Evolutionary conservation across 2,113 vertebrate species (phyloP).

Genomic region (Cynoglossus semilaevis): DNA sequence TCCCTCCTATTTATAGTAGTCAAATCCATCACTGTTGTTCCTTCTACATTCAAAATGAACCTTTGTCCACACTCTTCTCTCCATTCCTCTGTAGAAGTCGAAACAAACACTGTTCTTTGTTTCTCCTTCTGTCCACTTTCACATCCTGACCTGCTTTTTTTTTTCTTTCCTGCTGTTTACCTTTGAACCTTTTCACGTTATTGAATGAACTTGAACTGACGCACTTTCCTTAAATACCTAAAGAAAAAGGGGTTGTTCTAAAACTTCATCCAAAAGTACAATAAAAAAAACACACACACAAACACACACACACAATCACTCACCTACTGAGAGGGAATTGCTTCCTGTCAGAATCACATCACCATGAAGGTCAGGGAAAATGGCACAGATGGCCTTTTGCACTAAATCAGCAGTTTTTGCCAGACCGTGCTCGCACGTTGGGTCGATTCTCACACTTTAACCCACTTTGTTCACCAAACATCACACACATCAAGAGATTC

Average conservation of each 20-base stretch:
- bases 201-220: background rate
- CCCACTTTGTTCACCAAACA: constrained; percentile 29
- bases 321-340: constrained; percentile 40
- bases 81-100: background rate
- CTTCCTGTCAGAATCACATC: constrained; percentile 50
- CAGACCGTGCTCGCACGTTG: constrained; percentile 56
- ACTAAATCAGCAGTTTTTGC: constrained; percentile 73
- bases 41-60: no score
- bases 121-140: background rate
- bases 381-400: constrained; percentile 70
- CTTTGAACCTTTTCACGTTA: background rate
- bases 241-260: background rate
- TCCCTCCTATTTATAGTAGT: no score
- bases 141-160: background rate
- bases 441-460: constrained; percentile 54
- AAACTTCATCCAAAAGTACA: background rate
- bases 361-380: constrained; percentile 69
- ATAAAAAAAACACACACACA: constrained; percentile 23
- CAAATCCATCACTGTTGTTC: no score
- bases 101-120: no score
- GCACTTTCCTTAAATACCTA: no score
- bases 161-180: background rate
- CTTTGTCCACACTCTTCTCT: background rate
- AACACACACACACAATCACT: background rate
- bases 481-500: background rate